Conservation (phyloP, 2,113 vertebrate species). For the Neolamprologus falcicula region DNA sequence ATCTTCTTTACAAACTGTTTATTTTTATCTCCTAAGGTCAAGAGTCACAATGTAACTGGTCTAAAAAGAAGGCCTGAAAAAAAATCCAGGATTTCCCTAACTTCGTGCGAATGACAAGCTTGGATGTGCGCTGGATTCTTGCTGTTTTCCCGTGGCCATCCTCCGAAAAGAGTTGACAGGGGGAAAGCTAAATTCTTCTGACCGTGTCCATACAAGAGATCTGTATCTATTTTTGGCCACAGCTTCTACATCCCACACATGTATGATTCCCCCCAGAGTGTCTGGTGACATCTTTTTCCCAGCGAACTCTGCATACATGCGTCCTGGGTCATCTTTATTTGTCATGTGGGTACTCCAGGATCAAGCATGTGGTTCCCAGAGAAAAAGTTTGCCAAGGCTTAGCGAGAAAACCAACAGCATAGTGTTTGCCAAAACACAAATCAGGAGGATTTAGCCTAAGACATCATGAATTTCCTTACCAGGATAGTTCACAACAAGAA, state of each 20-base stretch:
- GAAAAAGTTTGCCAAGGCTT: neutral
- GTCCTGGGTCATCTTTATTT: constrained; percentile 43
- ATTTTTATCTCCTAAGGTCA: neutral
- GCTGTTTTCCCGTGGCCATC: constrained; percentile 32
- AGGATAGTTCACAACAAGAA: neutral
- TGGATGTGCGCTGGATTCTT: neutral
- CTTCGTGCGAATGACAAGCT: neutral
- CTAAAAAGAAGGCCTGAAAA: neutral
- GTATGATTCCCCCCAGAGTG: constrained; percentile 53
- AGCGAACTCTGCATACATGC: constrained; percentile 50
- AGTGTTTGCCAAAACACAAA: neutral
- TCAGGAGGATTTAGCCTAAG: neutral
- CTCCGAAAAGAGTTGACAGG: constrained; percentile 21
- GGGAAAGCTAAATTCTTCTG: constrained; percentile 45
- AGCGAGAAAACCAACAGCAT: neutral
- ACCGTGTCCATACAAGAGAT: constrained; percentile 30
- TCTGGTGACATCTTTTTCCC: constrained; percentile 58
- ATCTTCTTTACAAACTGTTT: neutral
- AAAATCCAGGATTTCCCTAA: neutral
- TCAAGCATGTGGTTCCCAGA: constrained; percentile 23
- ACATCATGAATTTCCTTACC: neutral
- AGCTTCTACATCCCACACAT: constrained; percentile 51
- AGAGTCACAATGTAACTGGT: neutral
- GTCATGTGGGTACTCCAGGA: constrained; percentile 7
- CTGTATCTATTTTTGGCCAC: constrained; percentile 54